These are phyloP conservation scores for Thaleichthys pacificus DNA, from an alignment of 2,797 vertebrate genomes.

Conservation along the genomic window DNA sequence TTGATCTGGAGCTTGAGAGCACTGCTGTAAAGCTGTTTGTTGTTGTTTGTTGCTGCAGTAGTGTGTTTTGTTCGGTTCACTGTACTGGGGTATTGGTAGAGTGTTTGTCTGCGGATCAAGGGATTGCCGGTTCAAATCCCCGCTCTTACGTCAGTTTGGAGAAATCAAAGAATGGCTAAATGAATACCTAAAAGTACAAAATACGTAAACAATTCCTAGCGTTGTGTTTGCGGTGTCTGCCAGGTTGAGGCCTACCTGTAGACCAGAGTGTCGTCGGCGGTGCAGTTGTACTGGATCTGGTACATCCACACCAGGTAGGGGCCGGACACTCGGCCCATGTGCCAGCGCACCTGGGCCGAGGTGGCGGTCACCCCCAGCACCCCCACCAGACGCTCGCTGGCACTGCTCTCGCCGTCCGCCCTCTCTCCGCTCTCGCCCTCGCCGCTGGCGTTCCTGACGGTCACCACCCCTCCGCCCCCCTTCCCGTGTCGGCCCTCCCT, in stretches of 20 bases:
- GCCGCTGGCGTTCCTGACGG: conserved; percentile 52
- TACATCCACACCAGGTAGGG: conserved; percentile 79
- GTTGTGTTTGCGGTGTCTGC: not conserved
- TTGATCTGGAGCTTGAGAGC: no score
- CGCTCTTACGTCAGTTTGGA: no score
- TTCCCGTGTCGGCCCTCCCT: conserved; percentile 50
- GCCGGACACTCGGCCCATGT: conserved; percentile 55
- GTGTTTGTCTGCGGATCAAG: no score
- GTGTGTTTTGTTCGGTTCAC: no score
- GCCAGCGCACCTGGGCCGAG: conserved; percentile 77
- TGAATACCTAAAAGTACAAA: no score
- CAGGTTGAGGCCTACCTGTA: conserved; percentile 70
- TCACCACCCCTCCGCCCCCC: conserved; percentile 53
- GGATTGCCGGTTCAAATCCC: no score
- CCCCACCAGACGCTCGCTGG: conserved; percentile 54
- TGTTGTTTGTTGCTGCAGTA: no score
- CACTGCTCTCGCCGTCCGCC: conserved; percentile 24
- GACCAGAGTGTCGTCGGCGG: conserved; percentile 75
- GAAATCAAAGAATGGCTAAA: no score
- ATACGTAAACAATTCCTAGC: no score
- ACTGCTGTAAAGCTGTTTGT: no score
- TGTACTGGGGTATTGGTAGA: no score
- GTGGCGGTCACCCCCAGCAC: conserved; percentile 74
- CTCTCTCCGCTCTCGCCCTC: conserved; percentile 42
- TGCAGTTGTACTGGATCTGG: conserved; percentile 84